Base-by-base conservation (phyloP, 2,113 vertebrate species). In the Psettodes erumei region DNA sequence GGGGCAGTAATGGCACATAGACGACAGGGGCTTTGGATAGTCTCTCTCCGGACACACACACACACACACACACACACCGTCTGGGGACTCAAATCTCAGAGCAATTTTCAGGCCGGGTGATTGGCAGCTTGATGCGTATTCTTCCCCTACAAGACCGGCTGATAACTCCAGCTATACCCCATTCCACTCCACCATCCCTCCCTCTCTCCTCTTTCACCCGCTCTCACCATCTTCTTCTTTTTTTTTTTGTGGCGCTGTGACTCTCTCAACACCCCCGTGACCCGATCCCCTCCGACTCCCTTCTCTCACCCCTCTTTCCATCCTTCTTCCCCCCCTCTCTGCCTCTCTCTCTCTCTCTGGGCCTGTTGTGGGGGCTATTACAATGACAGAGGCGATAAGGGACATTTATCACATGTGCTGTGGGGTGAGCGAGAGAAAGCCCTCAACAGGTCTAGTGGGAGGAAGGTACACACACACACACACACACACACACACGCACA, bases 21-120 rank as follows among this genome's bases (percentile, higher is more conserved):
- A 78, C 73, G 77, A 90, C 85, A 90, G 84, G 82, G 84, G 82
- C 91, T 92, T 82, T 85, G 85, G 82, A 80, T 82, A 55, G 59
- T 78, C 81, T 75, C 56, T 38, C 32, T 58, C 51, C 66, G 73
- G 42, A 84, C 67, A 79, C 63, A 70, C 62, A 63, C 58, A 61
- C 58, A 77, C 74, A 77, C 38, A 86, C 33, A 77, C 80, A 71
- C 79, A 71, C 81, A 87, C 79, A 81, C 89, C 70, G 93, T 94
- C 94, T 93, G 89, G 94, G 93, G 94, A 95, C 94, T 93, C 92
- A 95, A 95, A 95, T 95, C 94, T 95, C 94, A 95, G 93, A 95
- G 94, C 94, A 95, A 95, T 95, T 95, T 95, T 94, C 92, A 89
- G 86, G 83, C 86, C 60, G 81, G 89, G 89, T 95, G 94, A 95